phyloP scores from a whole-genome alignment of 2,888 invertebrate species.

The Patella ulyssiponensis region DNA sequence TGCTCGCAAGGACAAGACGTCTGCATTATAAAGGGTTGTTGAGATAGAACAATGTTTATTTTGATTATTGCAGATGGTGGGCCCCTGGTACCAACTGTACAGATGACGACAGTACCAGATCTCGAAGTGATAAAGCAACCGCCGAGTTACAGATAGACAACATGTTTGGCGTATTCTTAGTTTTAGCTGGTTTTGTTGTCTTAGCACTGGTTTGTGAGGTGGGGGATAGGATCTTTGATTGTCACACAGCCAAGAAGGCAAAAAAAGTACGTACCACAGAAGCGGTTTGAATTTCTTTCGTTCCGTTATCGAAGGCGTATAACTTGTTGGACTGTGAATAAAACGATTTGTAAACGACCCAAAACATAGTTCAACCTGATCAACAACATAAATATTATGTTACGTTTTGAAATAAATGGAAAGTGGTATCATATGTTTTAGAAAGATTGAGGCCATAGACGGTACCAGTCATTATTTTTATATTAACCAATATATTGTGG shows the following conservation, averaged over 20 bases:
- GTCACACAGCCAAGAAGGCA: background rate
- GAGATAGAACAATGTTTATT: background rate
- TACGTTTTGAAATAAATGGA: no score
- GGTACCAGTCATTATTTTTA: no score
- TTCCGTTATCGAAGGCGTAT: no score
- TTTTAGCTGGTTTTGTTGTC: constrained; percentile 50
- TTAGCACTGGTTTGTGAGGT: constrained; percentile 54
- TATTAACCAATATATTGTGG: no score
- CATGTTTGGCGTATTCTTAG: constrained; percentile 64
- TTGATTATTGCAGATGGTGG: constrained; percentile 54
- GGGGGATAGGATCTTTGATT: constrained; percentile 30
- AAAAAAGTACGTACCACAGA: no score
- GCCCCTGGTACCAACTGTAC: constrained; percentile 47
- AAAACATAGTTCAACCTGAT: no score
- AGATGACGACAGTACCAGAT: constrained; percentile 39
- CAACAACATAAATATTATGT: no score
- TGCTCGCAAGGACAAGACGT: background rate
- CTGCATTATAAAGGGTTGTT: background rate
- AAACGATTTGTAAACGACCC: no score
- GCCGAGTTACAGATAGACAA: constrained; percentile 60
- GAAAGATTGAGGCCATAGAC: no score
- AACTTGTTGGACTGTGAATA: no score
- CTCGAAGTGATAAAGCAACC: constrained; percentile 48
- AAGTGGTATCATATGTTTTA: no score
- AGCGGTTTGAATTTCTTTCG: no score